Evolutionary conservation across 1,140 invertebrate species (phyloP), one percentile per base, ranked within the genome.

Genomic region (Panagrolaimus sp.): DNA sequence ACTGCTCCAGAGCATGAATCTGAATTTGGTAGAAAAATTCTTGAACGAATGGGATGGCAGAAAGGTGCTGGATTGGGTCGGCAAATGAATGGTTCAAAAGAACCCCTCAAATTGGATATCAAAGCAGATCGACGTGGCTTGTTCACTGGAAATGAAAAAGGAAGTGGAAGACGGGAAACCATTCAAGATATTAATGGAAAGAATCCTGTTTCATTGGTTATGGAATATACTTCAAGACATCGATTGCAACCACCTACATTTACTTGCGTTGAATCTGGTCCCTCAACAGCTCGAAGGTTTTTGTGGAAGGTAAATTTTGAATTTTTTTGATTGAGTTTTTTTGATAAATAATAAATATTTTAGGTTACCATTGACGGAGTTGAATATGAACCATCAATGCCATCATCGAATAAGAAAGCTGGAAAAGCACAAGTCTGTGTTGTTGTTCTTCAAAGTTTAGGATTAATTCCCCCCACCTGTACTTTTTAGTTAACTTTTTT

Each of bases 11-110:
- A 92, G 7, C 90, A 97, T 7, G 89, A 88, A 21, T 91, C 92
- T 67, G 94, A 93, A 1, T 93, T 96, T 89, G 94, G 94, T n/a
- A 94, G 95, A 92, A 89, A 91, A 73, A 86, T 98, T 55, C 86
- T 98, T 17, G 91, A 95, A 85, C 96, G 96, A 87, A 97, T 98
- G 94, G 94, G 94, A 45, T 98, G 94, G 94, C 90, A 89, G 76
- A 92, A 92, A 1, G 94, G 94, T 0, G 91, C 93, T 84, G 94
- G 94, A 46, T 87, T 98, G 26, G 94, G 94, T 21, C 95, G 94
- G 83, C 90, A 94, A 80, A 93, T 92, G 83, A 91, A 93, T 75
- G 94, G 94, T 0, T 88, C 89, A 0, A 84, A 92, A 21, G 91
- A 92, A 80, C 94, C 94, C 0, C 85, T 97, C 1, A 86, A 91